These are phyloP conservation scores for Lacanobia oleracea DNA, from an alignment of 2,888 invertebrate species.

Conservation along the genomic window DNA sequence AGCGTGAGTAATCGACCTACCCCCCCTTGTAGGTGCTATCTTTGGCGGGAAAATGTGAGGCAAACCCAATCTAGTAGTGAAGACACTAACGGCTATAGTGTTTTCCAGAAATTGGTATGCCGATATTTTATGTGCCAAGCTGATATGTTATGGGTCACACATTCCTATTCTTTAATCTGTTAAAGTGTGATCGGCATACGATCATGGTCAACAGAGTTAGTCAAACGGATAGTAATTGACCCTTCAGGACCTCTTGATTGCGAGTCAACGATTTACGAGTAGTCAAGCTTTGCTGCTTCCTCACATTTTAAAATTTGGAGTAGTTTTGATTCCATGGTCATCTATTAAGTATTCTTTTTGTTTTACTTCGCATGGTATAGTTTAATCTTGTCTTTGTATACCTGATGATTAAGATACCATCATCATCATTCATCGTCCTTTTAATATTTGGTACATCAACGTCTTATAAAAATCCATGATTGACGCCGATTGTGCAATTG, in stretches of 20 bases:
- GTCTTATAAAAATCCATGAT: not conserved
- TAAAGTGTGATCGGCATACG: constrained; percentile 15
- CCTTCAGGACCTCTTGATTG: constrained; percentile 5
- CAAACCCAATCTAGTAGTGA: not conserved
- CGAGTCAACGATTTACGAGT: not conserved
- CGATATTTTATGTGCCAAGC: not conserved
- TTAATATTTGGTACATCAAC: not conserved
- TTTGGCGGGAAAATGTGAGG: constrained; percentile 38
- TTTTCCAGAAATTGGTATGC: not conserved
- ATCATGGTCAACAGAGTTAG: constrained; percentile 15
- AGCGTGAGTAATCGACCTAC: constrained; percentile 62
- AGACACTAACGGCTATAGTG: not conserved
- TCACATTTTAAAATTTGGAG: not conserved
- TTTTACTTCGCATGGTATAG: not conserved
- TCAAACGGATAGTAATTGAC: constrained; percentile 24
- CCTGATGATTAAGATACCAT: not conserved
- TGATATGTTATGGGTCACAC: not conserved
- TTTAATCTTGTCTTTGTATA: not conserved
- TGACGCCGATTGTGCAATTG: not conserved
- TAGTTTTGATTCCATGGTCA: not conserved
- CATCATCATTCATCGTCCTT: not conserved
- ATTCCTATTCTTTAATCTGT: not conserved
- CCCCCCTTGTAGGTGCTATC: constrained; percentile 59
- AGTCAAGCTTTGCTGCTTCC: constrained; percentile 3
- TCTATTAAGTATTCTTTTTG: too few relatives aligned